Conservation (phyloP, 2,113 vertebrate species). For the Orcinus orca region DNA sequence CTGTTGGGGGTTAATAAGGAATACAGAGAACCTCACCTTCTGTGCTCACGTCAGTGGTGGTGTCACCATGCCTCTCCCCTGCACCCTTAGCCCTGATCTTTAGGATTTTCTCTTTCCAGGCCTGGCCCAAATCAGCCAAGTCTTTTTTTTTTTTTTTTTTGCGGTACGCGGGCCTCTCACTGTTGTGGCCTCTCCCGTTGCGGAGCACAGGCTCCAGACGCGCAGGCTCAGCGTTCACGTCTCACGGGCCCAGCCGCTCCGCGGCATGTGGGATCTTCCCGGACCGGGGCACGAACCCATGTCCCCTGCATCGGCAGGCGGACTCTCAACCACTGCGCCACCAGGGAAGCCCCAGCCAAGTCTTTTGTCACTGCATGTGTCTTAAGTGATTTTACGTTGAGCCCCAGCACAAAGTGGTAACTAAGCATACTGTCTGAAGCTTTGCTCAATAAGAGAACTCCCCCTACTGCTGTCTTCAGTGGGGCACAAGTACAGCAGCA, state of each 20-base stretch:
- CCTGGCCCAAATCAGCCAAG: neutral
- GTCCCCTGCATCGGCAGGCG: no score
- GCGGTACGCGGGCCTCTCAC: no score
- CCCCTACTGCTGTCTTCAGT: neutral
- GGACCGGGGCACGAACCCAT: no score
- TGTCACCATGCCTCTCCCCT: neutral
- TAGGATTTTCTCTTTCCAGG: neutral
- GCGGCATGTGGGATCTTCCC: no score
- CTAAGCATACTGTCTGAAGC: neutral
- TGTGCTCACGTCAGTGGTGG: neutral
- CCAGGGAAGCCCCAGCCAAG: neutral
- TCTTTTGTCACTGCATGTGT: neutral
- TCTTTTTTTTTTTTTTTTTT: neutral
- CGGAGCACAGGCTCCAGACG: no score
- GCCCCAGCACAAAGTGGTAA: neutral
- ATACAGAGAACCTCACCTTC: neutral
- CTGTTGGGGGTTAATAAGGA: neutral
- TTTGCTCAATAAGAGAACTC: neutral
- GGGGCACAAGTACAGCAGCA: neutral
- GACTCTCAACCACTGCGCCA: no score
- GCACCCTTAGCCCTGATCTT: neutral
- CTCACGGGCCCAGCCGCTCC: no score
- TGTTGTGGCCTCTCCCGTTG: no score
- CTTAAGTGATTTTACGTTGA: neutral
- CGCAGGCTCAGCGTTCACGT: rapidly evolving